Evolutionary conservation across 1,140 invertebrate genomes (phyloP).

Genomic region (Cheumatopsyche charites): DNA sequence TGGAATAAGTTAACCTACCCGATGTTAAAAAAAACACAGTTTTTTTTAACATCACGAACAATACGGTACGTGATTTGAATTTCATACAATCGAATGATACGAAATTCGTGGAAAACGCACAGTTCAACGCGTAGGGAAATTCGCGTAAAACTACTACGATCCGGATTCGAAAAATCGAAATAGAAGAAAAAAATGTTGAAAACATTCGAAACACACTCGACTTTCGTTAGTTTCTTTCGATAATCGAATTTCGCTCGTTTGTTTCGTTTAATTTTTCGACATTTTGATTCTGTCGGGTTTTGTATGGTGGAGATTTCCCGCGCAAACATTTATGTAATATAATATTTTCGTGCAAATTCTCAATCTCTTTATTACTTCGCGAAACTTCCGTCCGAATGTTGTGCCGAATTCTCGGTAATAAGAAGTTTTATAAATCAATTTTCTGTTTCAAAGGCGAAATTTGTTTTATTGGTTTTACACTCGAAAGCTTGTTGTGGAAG

Average conservation of each 20-base stretch:
- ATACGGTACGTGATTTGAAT: slow-evolving; percentile 33
- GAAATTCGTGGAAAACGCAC: slow-evolving; percentile 21
- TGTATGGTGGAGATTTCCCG: neutral
- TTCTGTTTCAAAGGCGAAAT: slow-evolving; percentile 3
- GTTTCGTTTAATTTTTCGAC: neutral
- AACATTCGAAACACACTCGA: too few species aligned
- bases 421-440: slow-evolving; percentile 18
- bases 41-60: slow-evolving; percentile 28
- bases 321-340: neutral
- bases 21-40: neutral
- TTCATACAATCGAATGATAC: slow-evolving; percentile 17
- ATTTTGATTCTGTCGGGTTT: neutral
- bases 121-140: neutral
- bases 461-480: slow-evolving; percentile 20
- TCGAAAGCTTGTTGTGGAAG: slow-evolving; percentile 2
- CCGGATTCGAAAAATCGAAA: neutral
- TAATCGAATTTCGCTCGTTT: neutral
- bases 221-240: too few species aligned
- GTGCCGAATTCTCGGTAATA: slow-evolving; percentile 4
- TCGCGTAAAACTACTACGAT: neutral
- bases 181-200: too few species aligned
- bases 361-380: neutral
- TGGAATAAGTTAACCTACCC: slow-evolving; percentile 1
- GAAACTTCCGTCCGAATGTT: neutral
- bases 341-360: neutral